These are phyloP conservation scores for Pituophis catenifer DNA, from an alignment of 2,113 vertebrate species.

Conservation along the genomic window DNA sequence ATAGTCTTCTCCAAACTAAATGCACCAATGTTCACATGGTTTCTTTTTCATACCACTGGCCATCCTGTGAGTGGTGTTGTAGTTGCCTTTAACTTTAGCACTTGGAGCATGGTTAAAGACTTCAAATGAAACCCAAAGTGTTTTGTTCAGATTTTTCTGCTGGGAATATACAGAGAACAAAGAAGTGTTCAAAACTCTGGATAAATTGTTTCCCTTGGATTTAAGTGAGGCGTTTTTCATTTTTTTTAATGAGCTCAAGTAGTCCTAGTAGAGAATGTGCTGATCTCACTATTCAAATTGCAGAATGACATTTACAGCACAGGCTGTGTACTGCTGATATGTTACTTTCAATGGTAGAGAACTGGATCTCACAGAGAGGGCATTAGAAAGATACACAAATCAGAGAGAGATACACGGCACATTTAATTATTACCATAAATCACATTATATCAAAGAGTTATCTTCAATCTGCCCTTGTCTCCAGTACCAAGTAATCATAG, in stretches of 20 bases:
- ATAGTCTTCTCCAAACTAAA: not conserved
- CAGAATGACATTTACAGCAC: constrained; percentile 10
- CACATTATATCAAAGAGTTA: no score
- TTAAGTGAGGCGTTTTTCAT: constrained; percentile 27
- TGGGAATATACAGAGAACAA: constrained; percentile 40
- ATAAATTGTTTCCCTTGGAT: constrained; percentile 34
- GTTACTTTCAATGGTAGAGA: not conserved
- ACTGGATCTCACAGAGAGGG: not conserved
- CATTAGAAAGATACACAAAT: not conserved
- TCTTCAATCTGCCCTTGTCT: not conserved
- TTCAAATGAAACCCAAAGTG: constrained; percentile 17
- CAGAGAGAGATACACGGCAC: not conserved
- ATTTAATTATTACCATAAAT: not conserved
- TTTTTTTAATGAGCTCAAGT: constrained; percentile 46
- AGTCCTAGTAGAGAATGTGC: constrained; percentile 33
- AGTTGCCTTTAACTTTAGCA: not conserved
- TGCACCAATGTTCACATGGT: not conserved
- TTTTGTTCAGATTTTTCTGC: constrained; percentile 48
- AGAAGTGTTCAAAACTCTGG: constrained; percentile 35
- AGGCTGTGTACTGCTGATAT: constrained; percentile 2
- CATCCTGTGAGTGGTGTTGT: not conserved
- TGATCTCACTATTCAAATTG: constrained; percentile 36
- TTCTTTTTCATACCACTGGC: not conserved
- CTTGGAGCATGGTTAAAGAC: no score
- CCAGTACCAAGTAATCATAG: not conserved